These are phyloP conservation scores for Odontomachus brunneus DNA, from an alignment of 1,140 invertebrate genomes.

Conservation along the genomic window DNA sequence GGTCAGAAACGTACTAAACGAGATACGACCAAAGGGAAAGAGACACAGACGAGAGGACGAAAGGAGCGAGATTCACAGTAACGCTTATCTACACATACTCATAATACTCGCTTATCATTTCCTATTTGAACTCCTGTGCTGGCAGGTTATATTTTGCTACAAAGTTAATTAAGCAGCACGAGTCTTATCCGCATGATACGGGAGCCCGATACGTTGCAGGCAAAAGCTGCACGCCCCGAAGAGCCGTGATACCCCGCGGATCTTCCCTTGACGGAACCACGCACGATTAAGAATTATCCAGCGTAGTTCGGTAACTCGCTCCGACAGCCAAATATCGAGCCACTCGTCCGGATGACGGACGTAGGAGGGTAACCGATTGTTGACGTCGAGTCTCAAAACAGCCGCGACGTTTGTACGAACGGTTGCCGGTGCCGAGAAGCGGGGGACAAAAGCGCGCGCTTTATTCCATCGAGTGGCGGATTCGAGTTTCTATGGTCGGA, in stretches of 20 bases:
- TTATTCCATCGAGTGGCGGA: conserved; percentile 59
- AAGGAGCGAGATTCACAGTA: no score
- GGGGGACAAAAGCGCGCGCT: conserved; percentile 56
- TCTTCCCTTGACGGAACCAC: not conserved
- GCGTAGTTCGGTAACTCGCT: conserved; percentile 35
- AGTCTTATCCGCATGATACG: no score
- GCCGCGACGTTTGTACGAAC: conserved; percentile 50
- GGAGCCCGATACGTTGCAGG: no score
- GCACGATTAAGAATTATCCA: conserved; percentile 31
- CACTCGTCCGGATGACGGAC: conserved; percentile 43
- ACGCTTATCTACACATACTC: no score
- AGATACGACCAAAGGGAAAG: no score
- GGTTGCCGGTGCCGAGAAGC: conserved; percentile 30
- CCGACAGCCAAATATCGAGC: conserved; percentile 39
- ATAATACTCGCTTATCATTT: no score
- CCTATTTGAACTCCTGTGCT: no score
- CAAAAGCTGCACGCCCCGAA: no score
- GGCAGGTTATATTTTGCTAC: no score
- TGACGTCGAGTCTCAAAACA: conserved; percentile 51
- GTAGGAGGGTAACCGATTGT: conserved; percentile 50
- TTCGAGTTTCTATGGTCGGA: conserved; percentile 64
- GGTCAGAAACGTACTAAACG: no score
- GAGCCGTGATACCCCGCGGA: conserved; percentile 4
- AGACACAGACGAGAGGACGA: no score
- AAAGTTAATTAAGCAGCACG: no score